A percentile compares a stretch with the other conserved stretches of the same genome.
These are phyloP conservation scores for Andrena praecox DNA, from an alignment of 2,888 invertebrate species.

Conservation along the genomic window DNA sequence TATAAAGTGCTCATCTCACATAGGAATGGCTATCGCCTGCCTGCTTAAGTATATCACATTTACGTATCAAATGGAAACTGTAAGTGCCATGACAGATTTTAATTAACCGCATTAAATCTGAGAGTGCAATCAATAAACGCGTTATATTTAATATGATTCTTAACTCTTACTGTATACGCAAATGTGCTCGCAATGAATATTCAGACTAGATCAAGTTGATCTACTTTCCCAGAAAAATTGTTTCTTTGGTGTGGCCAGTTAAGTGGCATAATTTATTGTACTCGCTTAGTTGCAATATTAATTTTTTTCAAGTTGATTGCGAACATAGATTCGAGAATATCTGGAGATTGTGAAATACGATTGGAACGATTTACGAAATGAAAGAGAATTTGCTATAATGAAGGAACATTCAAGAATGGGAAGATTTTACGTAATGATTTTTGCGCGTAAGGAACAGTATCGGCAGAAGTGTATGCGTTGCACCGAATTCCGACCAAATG, in stretches of 20 bases:
- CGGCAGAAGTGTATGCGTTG: background rate
- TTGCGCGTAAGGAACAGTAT: background rate
- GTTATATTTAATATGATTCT: background rate
- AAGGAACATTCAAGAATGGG: background rate
- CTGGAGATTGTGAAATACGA: background rate
- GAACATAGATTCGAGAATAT: background rate
- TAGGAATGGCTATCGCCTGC: background rate
- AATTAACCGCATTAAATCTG: background rate
- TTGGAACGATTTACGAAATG: background rate
- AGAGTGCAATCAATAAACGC: no score
- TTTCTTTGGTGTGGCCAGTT: background rate
- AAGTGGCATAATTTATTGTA: background rate
- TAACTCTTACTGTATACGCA: background rate
- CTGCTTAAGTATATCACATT: background rate
- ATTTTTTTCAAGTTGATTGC: background rate
- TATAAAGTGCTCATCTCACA: background rate
- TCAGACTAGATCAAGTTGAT: no score
- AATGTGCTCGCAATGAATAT: background rate
- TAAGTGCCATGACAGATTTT: background rate
- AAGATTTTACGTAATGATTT: background rate
- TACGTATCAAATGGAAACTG: background rate
- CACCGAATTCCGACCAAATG: background rate
- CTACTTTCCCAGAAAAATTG: background rate
- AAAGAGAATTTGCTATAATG: background rate
- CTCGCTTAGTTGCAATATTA: background rate